Base-by-base conservation (phyloP, 2,888 invertebrate species). In the Drosophila pegasa region DNA sequence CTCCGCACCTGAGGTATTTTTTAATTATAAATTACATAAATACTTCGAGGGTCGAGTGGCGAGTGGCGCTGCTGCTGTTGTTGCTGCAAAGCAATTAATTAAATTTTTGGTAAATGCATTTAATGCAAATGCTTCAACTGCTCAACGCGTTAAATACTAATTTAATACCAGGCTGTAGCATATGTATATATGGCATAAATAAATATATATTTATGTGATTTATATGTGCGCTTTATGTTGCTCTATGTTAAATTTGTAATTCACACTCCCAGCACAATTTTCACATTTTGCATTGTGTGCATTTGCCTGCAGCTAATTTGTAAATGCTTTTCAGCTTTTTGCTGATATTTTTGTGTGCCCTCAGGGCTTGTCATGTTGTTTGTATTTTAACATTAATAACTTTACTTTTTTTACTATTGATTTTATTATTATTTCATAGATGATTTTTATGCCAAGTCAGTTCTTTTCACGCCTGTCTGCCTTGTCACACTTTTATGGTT, bases 301-400 rank as follows among this genome's bases (percentile, higher is more conserved):
- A 65, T 59, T 63, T 62, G 61, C 69, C 71, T 63, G 65, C 59
- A 59, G 81, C 75, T 83, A 88, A 84, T 78, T 87, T 82, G 71
- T 76, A 87, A 87, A 82, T 75, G 71, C 76, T 87, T 78, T 70
- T 63, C 58, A 62, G 71, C 57, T 51, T 41, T 14, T 41, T 41
- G 6, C 4, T 45, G 1, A 29, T 9, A 27, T 57, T 40, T 20
- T 57, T 59, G 3, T 25, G 18, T 37, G 25, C 38, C 45, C 56
- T 37, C 16, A 12, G 50, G 57, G 31, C 5, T 27, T 22, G 41
- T 16, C 57, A 40, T 51, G 47, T 40, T 75, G 35, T 55, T 38
- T 18, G 16, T 35, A 43, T 54, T 74, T 57, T 45, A 29, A 7
- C 18, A 37, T 50, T 43, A 31, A 14, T 29, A 33, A 29, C 50